Base-by-base conservation (phyloP, 2,888 invertebrate species). In the Spilarctia lutea region DNA sequence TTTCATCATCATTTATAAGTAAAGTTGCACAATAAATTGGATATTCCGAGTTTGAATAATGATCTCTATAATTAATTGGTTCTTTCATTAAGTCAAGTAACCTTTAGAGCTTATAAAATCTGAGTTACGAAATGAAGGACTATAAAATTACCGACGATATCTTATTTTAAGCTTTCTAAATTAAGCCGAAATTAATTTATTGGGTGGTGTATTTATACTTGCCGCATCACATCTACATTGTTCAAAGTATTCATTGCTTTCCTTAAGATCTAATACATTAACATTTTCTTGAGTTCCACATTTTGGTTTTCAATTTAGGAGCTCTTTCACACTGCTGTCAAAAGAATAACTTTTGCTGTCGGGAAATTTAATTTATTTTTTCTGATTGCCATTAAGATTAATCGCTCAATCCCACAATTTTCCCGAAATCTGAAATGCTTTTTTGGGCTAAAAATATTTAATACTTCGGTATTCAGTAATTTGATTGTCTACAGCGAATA, bases 21-120 rank as follows among this genome's bases (percentile, higher is more conserved):
- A 77, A 78, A 72, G 69, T 73, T 78, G 74, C 66, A 75, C 71
- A 79, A 79, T 48, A 69, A 69, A 73, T 69, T 35, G 24, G 20
- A 65, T 78, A 83, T 72, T 81, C 76, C 77, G 75, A 72, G 65
- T 73, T 72, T 73, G 73, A 78, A 76, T 80, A 79, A 82, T 81
- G 78, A 76, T 80, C 76, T 27, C n/a, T 74, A 73, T 75, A 73
- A 76, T 72, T 73, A 78, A 79, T 84, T 78, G 81, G 80, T 77
- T 77, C 72, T 79, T 74, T 83, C 78, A 81, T 80, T 81, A 81
- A 79, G 16, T 45, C 33, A 24, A 68, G n/a, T 33, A 33, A 20
- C 35, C 65, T 73, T 73, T 20, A 73, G 33, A 60, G 35, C 65
- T 68, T 52, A 67, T 42, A 30, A 68, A 68, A 56, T 63, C n/a